Evolutionary conservation across 1,140 invertebrate genomes (phyloP).

Genomic region (Triops cancriformis): DNA sequence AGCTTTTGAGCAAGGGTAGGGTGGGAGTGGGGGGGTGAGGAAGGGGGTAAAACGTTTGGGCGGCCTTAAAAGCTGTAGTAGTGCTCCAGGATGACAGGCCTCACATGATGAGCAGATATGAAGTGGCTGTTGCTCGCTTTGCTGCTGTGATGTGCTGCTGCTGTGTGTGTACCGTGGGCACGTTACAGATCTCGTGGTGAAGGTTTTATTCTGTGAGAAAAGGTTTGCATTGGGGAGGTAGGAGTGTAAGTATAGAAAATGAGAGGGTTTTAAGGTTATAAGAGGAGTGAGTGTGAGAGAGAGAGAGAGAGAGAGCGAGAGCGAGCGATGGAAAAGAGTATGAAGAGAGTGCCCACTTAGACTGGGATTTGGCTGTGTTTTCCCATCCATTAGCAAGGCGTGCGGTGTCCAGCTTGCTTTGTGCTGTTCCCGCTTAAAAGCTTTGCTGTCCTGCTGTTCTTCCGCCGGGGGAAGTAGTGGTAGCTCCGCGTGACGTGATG

Average conservation of each 20-base stretch:
- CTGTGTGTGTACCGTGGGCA: too few species aligned
- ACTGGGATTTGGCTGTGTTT: conserved; percentile 9
- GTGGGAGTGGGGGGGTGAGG: background rate
- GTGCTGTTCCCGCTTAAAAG: conserved; percentile 7
- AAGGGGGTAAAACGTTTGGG: background rate
- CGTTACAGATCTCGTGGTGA: background rate
- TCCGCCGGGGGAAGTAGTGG: background rate
- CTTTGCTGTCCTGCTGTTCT: conserved; percentile 9
- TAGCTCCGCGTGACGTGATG: background rate
- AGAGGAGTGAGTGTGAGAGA: background rate
- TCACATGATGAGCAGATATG: background rate
- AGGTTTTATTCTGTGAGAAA: background rate
- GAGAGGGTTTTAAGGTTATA: background rate
- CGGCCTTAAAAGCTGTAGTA: background rate
- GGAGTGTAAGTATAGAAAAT: background rate
- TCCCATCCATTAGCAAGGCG: conserved; percentile 9
- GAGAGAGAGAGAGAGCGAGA: background rate
- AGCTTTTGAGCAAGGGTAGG: background rate
- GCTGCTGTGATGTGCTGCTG: background rate
- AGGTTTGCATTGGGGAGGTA: background rate
- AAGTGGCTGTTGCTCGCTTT: background rate
- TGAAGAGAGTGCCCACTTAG: conserved; percentile 12
- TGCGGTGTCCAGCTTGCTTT: conserved; percentile 12
- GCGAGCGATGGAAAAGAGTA: background rate
- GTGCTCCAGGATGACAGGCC: background rate